Evolutionary conservation across 2,888 invertebrate species (phyloP).

Genomic region (Laothoe populi): DNA sequence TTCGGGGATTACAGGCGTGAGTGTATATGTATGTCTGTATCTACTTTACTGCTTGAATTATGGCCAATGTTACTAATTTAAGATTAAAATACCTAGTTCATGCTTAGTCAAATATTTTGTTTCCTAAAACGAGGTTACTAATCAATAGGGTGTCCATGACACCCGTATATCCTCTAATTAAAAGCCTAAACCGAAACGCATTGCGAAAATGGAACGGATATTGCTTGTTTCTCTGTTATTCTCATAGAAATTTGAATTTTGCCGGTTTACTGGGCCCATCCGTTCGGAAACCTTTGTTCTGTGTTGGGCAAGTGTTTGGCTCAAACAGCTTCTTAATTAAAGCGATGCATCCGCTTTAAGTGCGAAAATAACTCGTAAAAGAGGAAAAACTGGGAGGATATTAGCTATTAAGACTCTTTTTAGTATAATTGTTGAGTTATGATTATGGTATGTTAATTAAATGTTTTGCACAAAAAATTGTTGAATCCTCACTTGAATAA

Average conservation of each 20-base stretch:
- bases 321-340: constrained; percentile 24
- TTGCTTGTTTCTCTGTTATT: constrained; percentile 79
- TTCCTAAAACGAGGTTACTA: not conserved
- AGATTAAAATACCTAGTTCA: too few relatives aligned
- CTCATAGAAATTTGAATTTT: constrained; percentile 82
- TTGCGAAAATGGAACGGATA: constrained; percentile 85
- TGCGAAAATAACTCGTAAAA: constrained; percentile 1
- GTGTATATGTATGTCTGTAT: too few relatives aligned
- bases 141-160: constrained; percentile 21
- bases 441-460: too few relatives aligned
- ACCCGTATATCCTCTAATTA: constrained; percentile 25
- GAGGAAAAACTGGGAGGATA: too few relatives aligned
- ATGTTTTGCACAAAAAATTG: too few relatives aligned
- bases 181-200: constrained; percentile 31
- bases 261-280: constrained; percentile 81
- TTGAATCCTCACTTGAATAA: too few relatives aligned
- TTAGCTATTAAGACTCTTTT: too few relatives aligned
- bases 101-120: not conserved
- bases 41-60: too few relatives aligned
- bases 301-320: constrained; percentile 34
- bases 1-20: too few relatives aligned
- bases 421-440: too few relatives aligned
- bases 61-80: too few relatives aligned
- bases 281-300: constrained; percentile 60
- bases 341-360: constrained; percentile 31